phyloP scores from a whole-genome alignment of 2,888 invertebrate genomes.

The Eristalis arbustorum region DNA sequence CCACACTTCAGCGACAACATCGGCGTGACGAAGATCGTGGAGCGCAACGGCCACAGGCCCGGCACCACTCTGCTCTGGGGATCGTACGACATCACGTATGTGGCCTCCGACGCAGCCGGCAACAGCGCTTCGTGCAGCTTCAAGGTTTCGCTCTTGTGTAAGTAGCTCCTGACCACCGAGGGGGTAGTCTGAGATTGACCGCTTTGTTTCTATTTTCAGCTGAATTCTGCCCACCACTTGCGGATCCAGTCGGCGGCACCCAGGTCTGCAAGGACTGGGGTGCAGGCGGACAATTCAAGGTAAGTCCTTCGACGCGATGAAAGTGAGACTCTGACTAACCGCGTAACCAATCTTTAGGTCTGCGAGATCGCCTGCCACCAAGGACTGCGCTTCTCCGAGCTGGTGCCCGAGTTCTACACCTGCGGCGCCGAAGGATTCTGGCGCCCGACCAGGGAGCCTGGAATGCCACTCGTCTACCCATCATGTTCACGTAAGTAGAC shows the following conservation, averaged over 20 bases:
- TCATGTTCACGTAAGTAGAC: conserved; percentile 90
- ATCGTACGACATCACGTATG: conserved; percentile 94
- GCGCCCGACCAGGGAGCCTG: conserved; percentile 92
- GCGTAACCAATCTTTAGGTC: conserved; percentile 81
- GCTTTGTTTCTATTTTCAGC: conserved; percentile 80
- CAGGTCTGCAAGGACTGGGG: conserved; percentile 98
- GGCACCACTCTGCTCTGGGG: conserved; percentile 95
- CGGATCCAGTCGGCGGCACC: conserved; percentile 94
- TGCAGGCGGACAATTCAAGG: conserved; percentile 95
- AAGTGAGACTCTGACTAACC: not conserved
- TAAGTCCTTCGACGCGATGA: not conserved
- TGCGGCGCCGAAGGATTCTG: conserved; percentile 99
- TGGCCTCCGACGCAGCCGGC: conserved; percentile 95
- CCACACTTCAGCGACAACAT: conserved; percentile 95
- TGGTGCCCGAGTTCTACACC: conserved; percentile 97
- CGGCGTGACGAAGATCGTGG: conserved; percentile 88
- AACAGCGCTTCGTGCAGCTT: conserved; percentile 95
- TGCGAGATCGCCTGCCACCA: conserved; percentile 94
- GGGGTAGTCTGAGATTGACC: not conserved
- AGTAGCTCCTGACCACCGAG: conserved; percentile 79
- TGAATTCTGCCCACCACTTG: conserved; percentile 93
- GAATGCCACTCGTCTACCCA: conserved; percentile 91
- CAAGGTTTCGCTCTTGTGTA: conserved; percentile 93
- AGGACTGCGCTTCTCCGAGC: conserved; percentile 94
- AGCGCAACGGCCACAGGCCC: conserved; percentile 92